Percentiles rank a stretch among this genome's conserved stretches.
Conservation (phyloP, 2,113 vertebrate species). For the Scortum barcoo region DNA sequence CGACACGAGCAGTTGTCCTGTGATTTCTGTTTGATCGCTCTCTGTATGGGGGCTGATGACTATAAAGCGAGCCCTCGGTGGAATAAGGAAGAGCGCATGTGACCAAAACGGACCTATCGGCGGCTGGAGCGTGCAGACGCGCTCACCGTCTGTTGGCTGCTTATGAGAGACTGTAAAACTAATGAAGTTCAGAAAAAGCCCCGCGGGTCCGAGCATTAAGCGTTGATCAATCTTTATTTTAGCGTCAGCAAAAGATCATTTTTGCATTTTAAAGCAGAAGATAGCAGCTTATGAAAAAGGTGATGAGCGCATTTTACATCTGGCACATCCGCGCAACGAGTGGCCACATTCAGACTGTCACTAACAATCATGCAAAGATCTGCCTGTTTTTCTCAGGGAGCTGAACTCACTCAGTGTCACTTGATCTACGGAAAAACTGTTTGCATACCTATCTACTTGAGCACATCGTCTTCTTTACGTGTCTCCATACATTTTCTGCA, state of each 20-base stretch:
- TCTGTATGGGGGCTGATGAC: conserved; percentile 60
- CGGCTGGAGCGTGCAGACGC: conserved; percentile 70
- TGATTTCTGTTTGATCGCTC: conserved; percentile 66
- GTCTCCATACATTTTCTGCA: too few relatives aligned
- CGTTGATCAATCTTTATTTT: not conserved
- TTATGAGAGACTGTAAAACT: conserved; percentile 31
- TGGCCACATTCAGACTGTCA: not conserved
- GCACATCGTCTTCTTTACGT: too few relatives aligned
- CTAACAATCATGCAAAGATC: not conserved
- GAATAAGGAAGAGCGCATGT: conserved; percentile 76
- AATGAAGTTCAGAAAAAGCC: conserved; percentile 52
- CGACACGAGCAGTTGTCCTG: conserved; percentile 42
- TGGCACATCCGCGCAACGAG: not conserved
- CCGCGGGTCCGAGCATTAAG: conserved; percentile 10
- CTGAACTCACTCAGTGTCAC: not conserved
- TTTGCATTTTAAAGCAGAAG: not conserved
- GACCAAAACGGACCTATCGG: conserved; percentile 71
- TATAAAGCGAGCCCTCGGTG: conserved; percentile 65
- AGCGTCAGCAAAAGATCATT: not conserved
- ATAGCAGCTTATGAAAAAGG: not conserved
- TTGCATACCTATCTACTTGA: not conserved
- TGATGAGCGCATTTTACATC: not conserved
- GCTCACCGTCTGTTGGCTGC: conserved; percentile 47
- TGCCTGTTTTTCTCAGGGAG: not conserved
- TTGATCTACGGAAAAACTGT: too few relatives aligned